Evolutionary conservation across 2,113 vertebrate genomes (phyloP).

Genomic region (Ochotona princeps): DNA sequence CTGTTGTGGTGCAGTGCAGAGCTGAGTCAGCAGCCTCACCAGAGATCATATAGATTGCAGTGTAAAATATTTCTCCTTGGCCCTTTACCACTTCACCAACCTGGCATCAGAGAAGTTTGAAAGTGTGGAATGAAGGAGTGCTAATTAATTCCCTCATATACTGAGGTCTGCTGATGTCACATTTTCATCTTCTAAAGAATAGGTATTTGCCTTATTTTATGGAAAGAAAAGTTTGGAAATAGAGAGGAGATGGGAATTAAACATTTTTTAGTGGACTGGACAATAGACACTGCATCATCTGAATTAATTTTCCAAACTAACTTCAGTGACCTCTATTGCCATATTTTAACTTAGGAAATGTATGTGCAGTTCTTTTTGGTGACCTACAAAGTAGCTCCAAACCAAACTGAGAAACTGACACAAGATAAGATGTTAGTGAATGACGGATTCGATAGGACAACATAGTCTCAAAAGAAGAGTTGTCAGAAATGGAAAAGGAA

Average conservation of each 20-base stretch:
- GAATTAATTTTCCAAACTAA: slow-evolving; percentile 30
- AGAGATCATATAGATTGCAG: neutral
- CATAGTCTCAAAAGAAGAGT: slow-evolving; percentile 39
- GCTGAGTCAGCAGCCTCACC: neutral
- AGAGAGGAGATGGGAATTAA: neutral
- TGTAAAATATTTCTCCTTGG: neutral
- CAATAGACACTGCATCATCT: neutral
- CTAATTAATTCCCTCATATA: neutral
- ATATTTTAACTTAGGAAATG: neutral
- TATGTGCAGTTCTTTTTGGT: neutral
- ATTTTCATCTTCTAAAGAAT: slow-evolving; percentile 27
- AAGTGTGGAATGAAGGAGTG: neutral
- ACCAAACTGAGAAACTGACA: slow-evolving; percentile 49
- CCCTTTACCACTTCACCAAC: neutral
- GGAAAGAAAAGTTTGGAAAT: neutral
- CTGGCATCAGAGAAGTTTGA: neutral
- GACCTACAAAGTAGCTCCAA: slow-evolving; percentile 50
- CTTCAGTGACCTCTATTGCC: neutral
- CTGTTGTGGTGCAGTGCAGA: neutral
- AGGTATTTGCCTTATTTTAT: neutral
- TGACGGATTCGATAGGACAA: slow-evolving; percentile 36
- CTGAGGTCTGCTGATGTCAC: neutral
- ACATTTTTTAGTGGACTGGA: neutral
- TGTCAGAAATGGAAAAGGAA: slow-evolving; percentile 56
- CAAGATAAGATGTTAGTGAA: slow-evolving; percentile 58